Evolutionary conservation across 2,113 vertebrate species (phyloP).

Genomic region (Neopipo cinnamomea): DNA sequence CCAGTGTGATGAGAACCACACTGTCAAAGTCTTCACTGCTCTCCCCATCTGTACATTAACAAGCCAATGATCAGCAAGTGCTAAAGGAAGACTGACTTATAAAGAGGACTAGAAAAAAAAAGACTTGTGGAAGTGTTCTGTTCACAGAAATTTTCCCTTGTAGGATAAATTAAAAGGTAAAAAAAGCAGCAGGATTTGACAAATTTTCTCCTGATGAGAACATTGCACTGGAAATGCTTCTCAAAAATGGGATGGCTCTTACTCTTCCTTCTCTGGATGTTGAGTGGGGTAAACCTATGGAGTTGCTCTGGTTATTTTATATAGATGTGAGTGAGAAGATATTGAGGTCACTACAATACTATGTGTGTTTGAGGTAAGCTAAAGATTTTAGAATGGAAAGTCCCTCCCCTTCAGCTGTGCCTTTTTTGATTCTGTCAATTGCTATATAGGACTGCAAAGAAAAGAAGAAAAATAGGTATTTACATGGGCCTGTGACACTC

Average conservation of each 20-base stretch:
- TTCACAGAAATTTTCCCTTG: neutral
- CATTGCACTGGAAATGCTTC: neutral
- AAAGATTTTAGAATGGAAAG: neutral
- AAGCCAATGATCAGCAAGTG: neutral
- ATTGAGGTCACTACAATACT: neutral
- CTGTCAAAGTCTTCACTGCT: neutral
- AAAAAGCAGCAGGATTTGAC: neutral
- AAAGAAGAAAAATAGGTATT: neutral
- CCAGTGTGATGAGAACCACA: accelerated
- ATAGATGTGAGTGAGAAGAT: neutral
- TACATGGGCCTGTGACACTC: neutral
- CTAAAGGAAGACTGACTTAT: neutral
- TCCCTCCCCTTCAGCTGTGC: neutral
- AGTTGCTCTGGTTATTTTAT: neutral
- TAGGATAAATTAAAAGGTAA: neutral
- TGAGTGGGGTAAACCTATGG: neutral
- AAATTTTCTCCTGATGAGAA: neutral
- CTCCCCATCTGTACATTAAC: accelerated
- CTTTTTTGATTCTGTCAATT: neutral
- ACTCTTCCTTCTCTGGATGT: neutral
- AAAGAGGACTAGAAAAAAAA: neutral
- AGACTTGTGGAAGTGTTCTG: neutral
- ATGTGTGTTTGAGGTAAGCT: neutral
- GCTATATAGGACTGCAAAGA: neutral
- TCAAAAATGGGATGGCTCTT: neutral